Conservation (phyloP, 2,888 invertebrate species). For the Drosophila atroscutellata region DNA sequence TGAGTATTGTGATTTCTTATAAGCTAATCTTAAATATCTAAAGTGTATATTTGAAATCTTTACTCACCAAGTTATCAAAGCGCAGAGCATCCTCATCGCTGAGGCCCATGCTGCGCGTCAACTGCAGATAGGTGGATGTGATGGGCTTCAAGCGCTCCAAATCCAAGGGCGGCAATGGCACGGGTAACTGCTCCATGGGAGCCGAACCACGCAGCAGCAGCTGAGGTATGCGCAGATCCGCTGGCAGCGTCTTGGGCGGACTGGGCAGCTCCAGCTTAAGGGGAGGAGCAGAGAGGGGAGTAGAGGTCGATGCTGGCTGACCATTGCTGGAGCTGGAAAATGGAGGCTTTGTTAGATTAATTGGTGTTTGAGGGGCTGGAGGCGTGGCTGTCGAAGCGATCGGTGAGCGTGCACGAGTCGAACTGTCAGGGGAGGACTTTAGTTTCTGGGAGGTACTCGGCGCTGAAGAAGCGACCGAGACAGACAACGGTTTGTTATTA, state of each 20-base stretch:
- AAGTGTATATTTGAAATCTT: slow-evolving; percentile 84
- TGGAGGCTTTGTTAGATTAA: slow-evolving; percentile 81
- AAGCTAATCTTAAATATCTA: slow-evolving; percentile 41
- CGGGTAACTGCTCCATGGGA: slow-evolving; percentile 32
- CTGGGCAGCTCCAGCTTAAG: slow-evolving; percentile 68
- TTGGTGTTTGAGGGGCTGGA: slow-evolving; percentile 69
- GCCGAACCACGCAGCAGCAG: slow-evolving; percentile 44
- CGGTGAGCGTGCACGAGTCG: slow-evolving; percentile 57
- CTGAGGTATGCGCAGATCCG: slow-evolving; percentile 67
- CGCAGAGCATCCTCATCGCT: slow-evolving; percentile 87
- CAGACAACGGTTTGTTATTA: slow-evolving; percentile 36
- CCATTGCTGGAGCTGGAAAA: slow-evolving; percentile 77
- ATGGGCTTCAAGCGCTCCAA: slow-evolving; percentile 90
- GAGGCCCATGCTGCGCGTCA: slow-evolving; percentile 91
- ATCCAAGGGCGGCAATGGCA: slow-evolving; percentile 77
- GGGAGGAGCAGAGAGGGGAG: slow-evolving; percentile 52
- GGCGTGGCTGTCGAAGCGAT: slow-evolving; percentile 49
- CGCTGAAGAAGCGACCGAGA: slow-evolving; percentile 29
- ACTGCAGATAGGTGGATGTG: slow-evolving; percentile 94
- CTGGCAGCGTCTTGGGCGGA: slow-evolving; percentile 65
- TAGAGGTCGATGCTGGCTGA: slow-evolving; percentile 60
- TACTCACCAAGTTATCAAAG: slow-evolving; percentile 88
- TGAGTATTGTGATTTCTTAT: not conserved
- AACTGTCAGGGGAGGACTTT: slow-evolving; percentile 67
- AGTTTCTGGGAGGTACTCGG: slow-evolving; percentile 30